phyloP scores from a whole-genome alignment of 2,113 vertebrate species.

The Lepisosteus osseus region DNA sequence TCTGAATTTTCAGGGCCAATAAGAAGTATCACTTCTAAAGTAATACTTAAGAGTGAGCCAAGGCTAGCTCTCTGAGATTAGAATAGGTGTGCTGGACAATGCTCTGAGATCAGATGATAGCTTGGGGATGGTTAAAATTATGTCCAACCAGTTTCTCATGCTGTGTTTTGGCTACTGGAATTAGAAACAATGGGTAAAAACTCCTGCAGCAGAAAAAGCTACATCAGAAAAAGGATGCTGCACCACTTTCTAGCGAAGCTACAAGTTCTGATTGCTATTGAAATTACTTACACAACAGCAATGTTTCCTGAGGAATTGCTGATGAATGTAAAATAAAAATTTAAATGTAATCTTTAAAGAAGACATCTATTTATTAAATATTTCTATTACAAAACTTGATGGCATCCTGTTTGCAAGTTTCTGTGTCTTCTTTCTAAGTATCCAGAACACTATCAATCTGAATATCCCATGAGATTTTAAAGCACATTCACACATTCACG shows the following conservation, averaged over 20 bases:
- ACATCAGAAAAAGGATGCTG: neutral
- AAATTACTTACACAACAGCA: constrained; percentile 14
- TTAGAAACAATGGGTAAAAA: neutral
- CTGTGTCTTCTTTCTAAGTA: neutral
- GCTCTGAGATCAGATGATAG: too few species aligned
- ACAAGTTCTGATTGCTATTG: constrained; percentile 5
- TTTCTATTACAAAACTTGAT: neutral
- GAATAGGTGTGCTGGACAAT: too few species aligned
- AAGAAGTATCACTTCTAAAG: too few species aligned
- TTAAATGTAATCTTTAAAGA: constrained; percentile 29
- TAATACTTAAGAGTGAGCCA: too few species aligned
- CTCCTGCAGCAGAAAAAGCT: neutral
- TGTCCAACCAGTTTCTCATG: neutral
- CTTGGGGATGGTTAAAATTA: too few species aligned
- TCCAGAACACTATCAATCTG: neutral
- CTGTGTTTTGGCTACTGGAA: neutral
- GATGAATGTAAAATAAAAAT: constrained; percentile 46
- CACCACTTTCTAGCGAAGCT: neutral
- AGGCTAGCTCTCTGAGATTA: too few species aligned
- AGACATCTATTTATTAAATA: constrained; percentile 43
- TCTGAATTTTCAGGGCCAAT: too few species aligned
- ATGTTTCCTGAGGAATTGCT: constrained; percentile 14
- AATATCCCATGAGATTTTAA: too few species aligned
- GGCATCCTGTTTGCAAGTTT: neutral
- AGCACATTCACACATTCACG: too few species aligned